phyloP scores from a whole-genome alignment of 2,888 invertebrate genomes.

The Willowsia nigromaculata region DNA sequence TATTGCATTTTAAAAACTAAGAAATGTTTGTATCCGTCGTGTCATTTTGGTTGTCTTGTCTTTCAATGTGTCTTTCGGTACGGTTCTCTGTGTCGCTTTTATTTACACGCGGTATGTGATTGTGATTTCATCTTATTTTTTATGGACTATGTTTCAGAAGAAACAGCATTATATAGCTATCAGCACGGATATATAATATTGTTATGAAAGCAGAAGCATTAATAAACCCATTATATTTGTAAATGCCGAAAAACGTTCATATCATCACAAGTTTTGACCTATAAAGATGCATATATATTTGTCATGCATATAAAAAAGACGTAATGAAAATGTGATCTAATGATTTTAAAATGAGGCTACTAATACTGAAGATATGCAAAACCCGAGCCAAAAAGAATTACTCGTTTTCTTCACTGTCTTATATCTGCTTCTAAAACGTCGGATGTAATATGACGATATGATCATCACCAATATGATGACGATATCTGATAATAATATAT shows the following conservation, averaged over 20 bases:
- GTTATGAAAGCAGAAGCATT: background rate
- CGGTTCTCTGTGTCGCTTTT: background rate
- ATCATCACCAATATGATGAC: background rate
- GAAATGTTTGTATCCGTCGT: background rate
- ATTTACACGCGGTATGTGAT: background rate
- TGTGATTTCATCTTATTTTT: background rate
- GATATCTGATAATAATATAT: background rate
- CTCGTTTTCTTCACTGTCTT: background rate
- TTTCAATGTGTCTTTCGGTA: conserved; percentile 11
- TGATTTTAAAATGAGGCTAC: conserved; percentile 28
- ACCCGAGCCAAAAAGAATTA: conserved; percentile 18
- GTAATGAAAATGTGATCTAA: conserved; percentile 47
- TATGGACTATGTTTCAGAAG: background rate
- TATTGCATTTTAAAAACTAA: background rate
- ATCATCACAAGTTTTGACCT: background rate
- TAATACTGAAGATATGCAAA: background rate
- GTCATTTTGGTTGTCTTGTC: background rate
- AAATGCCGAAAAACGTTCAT: background rate
- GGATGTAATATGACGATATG: background rate
- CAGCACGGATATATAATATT: background rate
- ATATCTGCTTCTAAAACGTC: background rate
- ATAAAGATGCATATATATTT: background rate
- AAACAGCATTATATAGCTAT: background rate
- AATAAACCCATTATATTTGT: background rate
- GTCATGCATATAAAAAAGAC: background rate